Conservation (phyloP, 2,797 vertebrate genomes). For the Phoxinus dragarum region DNA sequence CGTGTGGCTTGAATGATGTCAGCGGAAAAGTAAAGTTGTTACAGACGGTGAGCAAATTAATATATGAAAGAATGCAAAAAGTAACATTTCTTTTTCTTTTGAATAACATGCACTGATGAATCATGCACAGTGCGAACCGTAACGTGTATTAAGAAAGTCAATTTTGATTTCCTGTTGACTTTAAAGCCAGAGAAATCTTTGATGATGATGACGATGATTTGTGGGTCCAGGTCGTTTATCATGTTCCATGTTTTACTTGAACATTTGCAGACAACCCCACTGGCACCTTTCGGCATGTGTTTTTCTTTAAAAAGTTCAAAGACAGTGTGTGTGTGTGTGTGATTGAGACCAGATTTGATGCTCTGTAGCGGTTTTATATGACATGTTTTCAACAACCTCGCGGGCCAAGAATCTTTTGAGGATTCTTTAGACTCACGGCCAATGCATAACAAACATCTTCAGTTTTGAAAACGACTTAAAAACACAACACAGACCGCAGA, state of each 20-base stretch:
- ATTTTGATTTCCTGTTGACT: not conserved
- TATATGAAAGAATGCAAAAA: not conserved
- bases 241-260: conserved; percentile 46
- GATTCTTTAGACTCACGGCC: conserved; percentile 66
- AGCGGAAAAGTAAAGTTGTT: not conserved
- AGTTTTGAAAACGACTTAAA: conserved; percentile 50
- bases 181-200: not conserved
- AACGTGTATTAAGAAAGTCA: not conserved
- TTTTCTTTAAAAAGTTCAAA: conserved; percentile 76
- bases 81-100: not conserved
- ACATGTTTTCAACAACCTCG: conserved; percentile 72
- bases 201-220: not conserved
- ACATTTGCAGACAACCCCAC: conserved; percentile 28
- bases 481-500: not conserved
- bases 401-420: conserved; percentile 64
- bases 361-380: conserved; percentile 75
- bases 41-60: not conserved
- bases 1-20: not conserved
- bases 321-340: conserved; percentile 58
- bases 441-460: conserved; percentile 70
- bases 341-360: conserved; percentile 74
- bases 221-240: not conserved
- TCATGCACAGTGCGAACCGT: not conserved
- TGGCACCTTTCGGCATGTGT: conserved; percentile 71
- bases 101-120: not conserved